These are phyloP conservation scores for Sturnus vulgaris DNA, from an alignment of 2,113 vertebrate genomes.

Conservation along the genomic window DNA sequence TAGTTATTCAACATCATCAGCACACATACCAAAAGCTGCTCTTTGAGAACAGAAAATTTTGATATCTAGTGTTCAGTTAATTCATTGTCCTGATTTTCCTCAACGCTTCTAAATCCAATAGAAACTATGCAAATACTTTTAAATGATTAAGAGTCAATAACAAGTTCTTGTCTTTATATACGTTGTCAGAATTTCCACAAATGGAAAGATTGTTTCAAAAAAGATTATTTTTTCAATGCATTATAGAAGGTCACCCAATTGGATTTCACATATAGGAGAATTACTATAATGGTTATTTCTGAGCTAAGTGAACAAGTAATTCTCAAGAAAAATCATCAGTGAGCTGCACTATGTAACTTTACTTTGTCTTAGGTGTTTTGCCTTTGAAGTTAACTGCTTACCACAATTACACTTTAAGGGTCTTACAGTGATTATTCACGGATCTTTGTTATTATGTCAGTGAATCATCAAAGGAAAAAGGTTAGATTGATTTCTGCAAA, in stretches of 20 bases:
- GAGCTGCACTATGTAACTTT: background rate
- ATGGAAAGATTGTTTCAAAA: background rate
- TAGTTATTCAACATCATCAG: background rate
- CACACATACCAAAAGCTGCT: background rate
- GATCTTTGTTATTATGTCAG: background rate
- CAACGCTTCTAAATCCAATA: background rate
- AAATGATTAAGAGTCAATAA: background rate
- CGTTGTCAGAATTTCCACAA: background rate
- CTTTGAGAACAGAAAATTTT: background rate
- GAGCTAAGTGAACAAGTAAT: background rate
- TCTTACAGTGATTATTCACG: background rate
- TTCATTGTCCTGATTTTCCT: background rate
- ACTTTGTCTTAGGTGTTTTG: background rate
- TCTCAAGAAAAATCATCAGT: background rate
- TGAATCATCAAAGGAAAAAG: constrained; percentile 31
- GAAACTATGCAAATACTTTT: background rate
- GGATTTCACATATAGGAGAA: background rate
- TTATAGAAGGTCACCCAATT: background rate
- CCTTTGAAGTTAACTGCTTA: constrained; percentile 7
- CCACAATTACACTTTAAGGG: background rate
- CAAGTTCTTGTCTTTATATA: background rate
- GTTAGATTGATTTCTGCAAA: background rate
- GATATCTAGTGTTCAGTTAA: background rate
- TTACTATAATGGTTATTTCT: background rate
- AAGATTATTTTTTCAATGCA: background rate